Base-by-base conservation (phyloP, 2,888 invertebrate species). In the Heliconius charithonia region DNA sequence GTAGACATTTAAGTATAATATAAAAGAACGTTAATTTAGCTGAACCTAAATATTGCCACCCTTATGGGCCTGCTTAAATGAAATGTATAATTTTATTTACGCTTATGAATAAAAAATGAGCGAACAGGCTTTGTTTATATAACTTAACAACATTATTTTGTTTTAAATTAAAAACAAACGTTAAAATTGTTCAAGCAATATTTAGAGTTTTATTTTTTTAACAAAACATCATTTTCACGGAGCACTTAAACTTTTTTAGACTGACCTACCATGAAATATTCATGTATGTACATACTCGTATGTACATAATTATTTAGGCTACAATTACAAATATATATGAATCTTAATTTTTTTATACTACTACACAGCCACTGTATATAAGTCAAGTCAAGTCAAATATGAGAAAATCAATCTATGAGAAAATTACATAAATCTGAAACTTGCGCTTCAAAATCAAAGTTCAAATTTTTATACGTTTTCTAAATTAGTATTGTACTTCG, bases 101-200 rank as follows among this genome's bases (percentile, higher is more conserved):
- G 45, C 73, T 76, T 70, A 81, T 81, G 81, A 81, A 81, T 81
- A 79, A 79, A 79, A 79, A 79, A 78, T 78, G 79, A 81, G 81
- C 41, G 1, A 65, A 27, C 51, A 71, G 59, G 59, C 59, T 72
- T 59, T 72, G 45, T 74, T 74, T 74, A 74, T 65, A 45, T 65
- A 74, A 74, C 29, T 74, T 74, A 45, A 74, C 65, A 74, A 63
- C 63, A 74, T 74, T 74, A 74, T 74, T 27, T 74, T 74, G 72
- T 59, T 72, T 72, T 72, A 72, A 72, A 59, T 72, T 59, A 72
- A 37, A 72, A 72, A 59, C 72, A 59, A 37, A 59, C 72, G 37
- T 72, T 72, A 72, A 72, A 72, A 72, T 72, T 7, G 37, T 72
- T 69, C n/a, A 72, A 72, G 59, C 32, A 59, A 72, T 37, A 72